Evolutionary conservation across 2,888 invertebrate genomes (phyloP).

Genomic region (Physocephala rufipes): DNA sequence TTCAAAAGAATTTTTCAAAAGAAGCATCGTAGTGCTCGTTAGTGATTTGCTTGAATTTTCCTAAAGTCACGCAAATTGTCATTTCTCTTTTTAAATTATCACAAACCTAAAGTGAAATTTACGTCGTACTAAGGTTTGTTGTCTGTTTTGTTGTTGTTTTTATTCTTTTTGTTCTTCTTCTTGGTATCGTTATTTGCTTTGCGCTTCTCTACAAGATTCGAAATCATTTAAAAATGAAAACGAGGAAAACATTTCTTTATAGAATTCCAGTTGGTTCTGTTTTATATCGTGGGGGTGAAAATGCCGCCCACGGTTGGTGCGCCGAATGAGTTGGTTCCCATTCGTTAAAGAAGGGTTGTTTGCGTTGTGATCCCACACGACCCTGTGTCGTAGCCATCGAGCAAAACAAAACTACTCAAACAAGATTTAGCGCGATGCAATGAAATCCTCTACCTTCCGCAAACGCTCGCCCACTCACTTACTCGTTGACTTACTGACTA

Average conservation of each 20-base stretch:
- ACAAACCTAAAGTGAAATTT: conserved; percentile 24
- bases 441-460: not conserved
- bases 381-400: conserved; percentile 33
- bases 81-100: conserved; percentile 18
- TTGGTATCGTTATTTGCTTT: too few species aligned
- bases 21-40: too few species aligned
- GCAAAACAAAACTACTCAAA: conserved; percentile 1
- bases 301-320: not conserved
- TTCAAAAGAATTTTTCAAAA: too few species aligned
- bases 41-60: conserved; percentile 11
- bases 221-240: conserved; percentile 7
- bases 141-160: too few species aligned
- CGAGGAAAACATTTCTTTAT: not conserved
- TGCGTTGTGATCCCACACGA: conserved; percentile 34
- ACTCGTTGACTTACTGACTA: not conserved
- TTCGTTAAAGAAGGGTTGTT: not conserved
- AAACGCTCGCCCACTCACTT: not conserved
- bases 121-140: conserved; percentile 4
- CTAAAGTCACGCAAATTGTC: conserved; percentile 29
- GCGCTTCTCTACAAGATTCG: not conserved
- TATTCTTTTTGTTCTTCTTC: too few species aligned
- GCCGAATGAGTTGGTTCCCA: not conserved
- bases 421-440: not conserved
- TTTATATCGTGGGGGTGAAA: not conserved
- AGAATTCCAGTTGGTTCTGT: conserved; percentile 5